Percentiles rank a stretch among this genome's conserved stretches.
Evolutionary conservation across 2,888 invertebrate genomes (phyloP).

Genomic region (Allacma fusca): DNA sequence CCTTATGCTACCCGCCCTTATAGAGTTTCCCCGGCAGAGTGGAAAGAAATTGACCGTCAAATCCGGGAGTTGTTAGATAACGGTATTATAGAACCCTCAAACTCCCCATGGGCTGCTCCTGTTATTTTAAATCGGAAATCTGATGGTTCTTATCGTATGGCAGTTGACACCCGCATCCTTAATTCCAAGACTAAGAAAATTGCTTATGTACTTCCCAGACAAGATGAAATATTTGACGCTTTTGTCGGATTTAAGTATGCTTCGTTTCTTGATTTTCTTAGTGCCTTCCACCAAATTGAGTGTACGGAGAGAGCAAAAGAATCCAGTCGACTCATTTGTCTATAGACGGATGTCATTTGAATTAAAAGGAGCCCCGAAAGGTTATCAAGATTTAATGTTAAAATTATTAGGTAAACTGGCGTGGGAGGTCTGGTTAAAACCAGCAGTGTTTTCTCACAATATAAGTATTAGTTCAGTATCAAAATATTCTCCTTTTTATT

Average conservation of each 20-base stretch:
- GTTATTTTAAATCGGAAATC: too few relatives aligned
- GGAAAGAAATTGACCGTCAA: constrained; percentile 43
- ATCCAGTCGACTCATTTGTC: constrained; percentile 63
- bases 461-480: constrained; percentile 26
- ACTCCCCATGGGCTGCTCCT: too few relatives aligned
- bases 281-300: constrained; percentile 63
- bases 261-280: constrained; percentile 62
- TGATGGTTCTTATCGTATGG: too few relatives aligned
- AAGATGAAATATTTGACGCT: constrained; percentile 63
- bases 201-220: constrained; percentile 63
- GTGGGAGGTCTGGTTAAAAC: constrained; percentile 34
- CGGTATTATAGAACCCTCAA: constrained; percentile 60
- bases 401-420: constrained; percentile 59
- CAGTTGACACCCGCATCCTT: constrained; percentile 62
- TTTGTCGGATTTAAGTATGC: too few relatives aligned
- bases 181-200: constrained; percentile 62
- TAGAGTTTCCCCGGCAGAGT: constrained; percentile 13
- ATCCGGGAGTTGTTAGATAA: constrained; percentile 58
- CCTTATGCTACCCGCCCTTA: constrained; percentile 6
- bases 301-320: constrained; percentile 61
- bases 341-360: constrained; percentile 64
- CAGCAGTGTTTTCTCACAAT: constrained; percentile 39
- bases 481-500: constrained; percentile 35
- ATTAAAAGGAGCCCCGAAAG: constrained; percentile 62
- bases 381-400: constrained; percentile 63